Evolutionary conservation across 2,888 invertebrate species (phyloP).

Genomic region (Lochmaea crataegi): DNA sequence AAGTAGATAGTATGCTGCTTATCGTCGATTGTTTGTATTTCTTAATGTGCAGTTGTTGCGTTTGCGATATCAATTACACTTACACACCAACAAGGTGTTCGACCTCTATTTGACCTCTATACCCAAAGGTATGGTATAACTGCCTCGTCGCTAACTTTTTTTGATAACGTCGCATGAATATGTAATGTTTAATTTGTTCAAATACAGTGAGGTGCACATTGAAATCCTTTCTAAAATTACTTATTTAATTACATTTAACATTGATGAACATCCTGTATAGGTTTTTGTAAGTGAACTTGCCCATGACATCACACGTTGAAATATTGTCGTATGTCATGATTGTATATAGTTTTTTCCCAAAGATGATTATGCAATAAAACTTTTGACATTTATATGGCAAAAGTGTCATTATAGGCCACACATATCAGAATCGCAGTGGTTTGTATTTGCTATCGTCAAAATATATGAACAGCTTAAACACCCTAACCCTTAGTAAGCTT

Average conservation of each 20-base stretch:
- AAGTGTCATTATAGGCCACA: too few species aligned
- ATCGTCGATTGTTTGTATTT: slow-evolving; percentile 29
- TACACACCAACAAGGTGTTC: slow-evolving; percentile 28
- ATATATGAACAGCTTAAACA: too few species aligned
- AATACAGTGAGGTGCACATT: slow-evolving; percentile 1
- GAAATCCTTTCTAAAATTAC: background rate
- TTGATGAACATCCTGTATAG: background rate
- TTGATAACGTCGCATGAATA: slow-evolving; percentile 43
- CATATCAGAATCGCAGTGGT: too few species aligned
- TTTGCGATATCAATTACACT: slow-evolving; percentile 19
- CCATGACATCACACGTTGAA: too few species aligned
- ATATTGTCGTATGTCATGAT: too few species aligned
- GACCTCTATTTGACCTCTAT: slow-evolving; percentile 32
- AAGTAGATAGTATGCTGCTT: slow-evolving; percentile 22
- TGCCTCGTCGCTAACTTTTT: slow-evolving; percentile 29
- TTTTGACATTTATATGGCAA: too few species aligned
- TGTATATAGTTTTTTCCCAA: too few species aligned
- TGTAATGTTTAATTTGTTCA: slow-evolving; percentile 33
- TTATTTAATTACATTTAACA: background rate
- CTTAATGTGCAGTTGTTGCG: slow-evolving; percentile 22
- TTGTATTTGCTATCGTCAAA: too few species aligned
- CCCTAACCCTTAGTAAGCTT: too few species aligned
- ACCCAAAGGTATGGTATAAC: slow-evolving; percentile 15
- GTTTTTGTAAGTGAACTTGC: too few species aligned
- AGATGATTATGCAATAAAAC: too few species aligned